Evolutionary conservation across 2,113 vertebrate genomes (phyloP).

Genomic region (rabbit (Oryctolagus cuniculus)): mOryCun1.1 NC_091432.1:122925001-122925500

Average conservation of each 20-base stretch:
- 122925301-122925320: not conserved
- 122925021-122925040: not conserved
- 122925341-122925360: conserved; percentile 10
- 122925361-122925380: conserved; percentile 3
- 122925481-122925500: not conserved
- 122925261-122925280: conserved; percentile 8
- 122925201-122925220: not conserved
- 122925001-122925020: not conserved
- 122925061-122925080: not conserved
- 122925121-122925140: not conserved
- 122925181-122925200: not conserved
- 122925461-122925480: not conserved
- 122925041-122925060: not conserved
- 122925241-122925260: conserved; percentile 27
- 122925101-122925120: not conserved
- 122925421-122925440: not conserved
- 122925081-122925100: not conserved
- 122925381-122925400: not conserved
- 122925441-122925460: not conserved
- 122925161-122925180: not conserved
- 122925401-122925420: not conserved
- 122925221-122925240: not conserved
- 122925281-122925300: not conserved
- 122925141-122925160: not conserved
- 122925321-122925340: not conserved